These are phyloP conservation scores for Phenacoccus solenopsis DNA, from an alignment of 1,140 invertebrate genomes.

Conservation along the genomic window DNA sequence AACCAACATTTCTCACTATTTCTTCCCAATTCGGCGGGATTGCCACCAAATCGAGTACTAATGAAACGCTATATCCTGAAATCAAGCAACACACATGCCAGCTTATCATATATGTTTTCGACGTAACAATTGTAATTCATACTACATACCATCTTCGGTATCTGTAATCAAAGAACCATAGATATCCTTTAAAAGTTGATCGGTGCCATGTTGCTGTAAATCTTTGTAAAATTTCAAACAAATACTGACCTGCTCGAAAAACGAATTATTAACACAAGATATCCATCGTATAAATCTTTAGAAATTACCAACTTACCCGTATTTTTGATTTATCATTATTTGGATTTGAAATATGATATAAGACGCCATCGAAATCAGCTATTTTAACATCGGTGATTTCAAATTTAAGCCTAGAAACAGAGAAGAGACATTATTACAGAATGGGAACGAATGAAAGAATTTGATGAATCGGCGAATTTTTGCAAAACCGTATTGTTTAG, in stretches of 20 bases:
- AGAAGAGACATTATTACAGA: slow-evolving; percentile 23
- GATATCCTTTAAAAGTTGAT: slow-evolving; percentile 84
- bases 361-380: slow-evolving; percentile 96
- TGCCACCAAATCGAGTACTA: slow-evolving; percentile 86
- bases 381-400: slow-evolving; percentile 88
- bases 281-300: neutral
- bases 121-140: neutral
- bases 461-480: slow-evolving; percentile 10
- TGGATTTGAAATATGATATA: slow-evolving; percentile 96
- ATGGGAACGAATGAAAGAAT: slow-evolving; percentile 7
- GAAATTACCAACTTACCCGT: slow-evolving; percentile 52
- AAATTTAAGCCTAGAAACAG: slow-evolving; percentile 70
- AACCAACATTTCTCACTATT: slow-evolving; percentile 79
- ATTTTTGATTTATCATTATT: slow-evolving; percentile 94
- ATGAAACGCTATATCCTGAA: slow-evolving; percentile 83
- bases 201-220: slow-evolving; percentile 93
- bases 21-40: slow-evolving; percentile 80
- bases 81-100: slow-evolving; percentile 21
- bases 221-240: slow-evolving; percentile 98
- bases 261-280: neutral
- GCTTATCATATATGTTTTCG: neutral
- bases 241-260: slow-evolving; percentile 75
- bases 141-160: slow-evolving; percentile 63
- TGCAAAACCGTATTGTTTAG: neutral
- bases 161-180: slow-evolving; percentile 71